These are phyloP conservation scores for Phylloscopus trochiloides DNA, from an alignment of 2,113 vertebrate species.

Conservation along the genomic window DNA sequence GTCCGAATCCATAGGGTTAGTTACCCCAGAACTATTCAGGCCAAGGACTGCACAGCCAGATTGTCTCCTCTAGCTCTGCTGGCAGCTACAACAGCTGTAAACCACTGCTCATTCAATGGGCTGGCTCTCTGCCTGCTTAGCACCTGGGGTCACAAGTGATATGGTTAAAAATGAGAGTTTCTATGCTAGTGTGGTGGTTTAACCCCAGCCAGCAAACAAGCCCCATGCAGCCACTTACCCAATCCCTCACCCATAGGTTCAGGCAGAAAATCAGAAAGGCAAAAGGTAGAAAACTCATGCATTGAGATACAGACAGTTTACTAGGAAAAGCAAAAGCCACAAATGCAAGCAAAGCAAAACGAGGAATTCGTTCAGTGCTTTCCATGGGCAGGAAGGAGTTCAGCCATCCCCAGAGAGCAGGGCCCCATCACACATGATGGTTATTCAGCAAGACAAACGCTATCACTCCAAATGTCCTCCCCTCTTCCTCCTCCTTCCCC, in stretches of 20 bases:
- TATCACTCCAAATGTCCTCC: background rate
- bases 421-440: background rate
- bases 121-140: background rate
- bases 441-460: fast-evolving
- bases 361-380: background rate
- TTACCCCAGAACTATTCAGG: background rate
- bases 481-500: background rate
- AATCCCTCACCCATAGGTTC: background rate
- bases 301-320: background rate
- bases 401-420: background rate
- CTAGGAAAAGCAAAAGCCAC: background rate
- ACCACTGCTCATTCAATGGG: background rate
- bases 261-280: background rate
- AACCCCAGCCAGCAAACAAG: background rate
- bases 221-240: background rate
- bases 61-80: background rate
- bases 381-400: background rate
- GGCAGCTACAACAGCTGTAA: background rate
- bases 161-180: background rate
- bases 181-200: background rate
- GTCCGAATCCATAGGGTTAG: background rate
- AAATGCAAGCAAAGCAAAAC: background rate
- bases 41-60: background rate
- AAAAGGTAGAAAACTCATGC: background rate
- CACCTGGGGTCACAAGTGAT: background rate